These are phyloP conservation scores for Neodiprion virginianus DNA, from an alignment of 1,140 invertebrate species.

Conservation along the genomic window DNA sequence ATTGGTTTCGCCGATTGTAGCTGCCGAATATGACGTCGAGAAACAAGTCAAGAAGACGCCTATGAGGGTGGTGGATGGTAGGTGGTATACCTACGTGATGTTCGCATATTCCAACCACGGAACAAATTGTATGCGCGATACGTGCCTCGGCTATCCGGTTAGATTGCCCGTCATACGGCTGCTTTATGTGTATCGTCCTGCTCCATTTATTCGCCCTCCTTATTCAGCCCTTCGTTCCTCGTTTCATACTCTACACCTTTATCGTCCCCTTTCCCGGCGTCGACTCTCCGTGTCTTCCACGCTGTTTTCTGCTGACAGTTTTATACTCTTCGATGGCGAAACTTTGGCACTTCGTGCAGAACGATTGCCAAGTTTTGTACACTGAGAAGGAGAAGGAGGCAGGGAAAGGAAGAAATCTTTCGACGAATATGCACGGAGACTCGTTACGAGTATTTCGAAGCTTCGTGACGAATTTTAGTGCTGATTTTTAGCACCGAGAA, in stretches of 20 bases:
- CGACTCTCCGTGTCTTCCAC: background rate
- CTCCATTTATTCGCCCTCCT: background rate
- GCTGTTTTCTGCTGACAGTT: background rate
- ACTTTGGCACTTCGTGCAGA: background rate
- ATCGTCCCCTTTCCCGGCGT: too few species aligned
- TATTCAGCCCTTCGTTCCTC: background rate
- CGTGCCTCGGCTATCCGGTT: slow-evolving; percentile 1
- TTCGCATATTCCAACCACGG: slow-evolving; percentile 7
- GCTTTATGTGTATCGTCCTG: background rate
- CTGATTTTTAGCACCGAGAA: too few species aligned
- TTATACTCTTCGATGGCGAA: too few species aligned
- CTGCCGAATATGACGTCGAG: background rate
- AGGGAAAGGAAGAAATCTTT: too few species aligned
- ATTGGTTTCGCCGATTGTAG: background rate
- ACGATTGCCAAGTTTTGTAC: background rate
- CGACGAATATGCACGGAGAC: too few species aligned
- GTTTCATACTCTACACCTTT: background rate
- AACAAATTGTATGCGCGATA: slow-evolving; percentile 5
- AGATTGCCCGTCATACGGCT: background rate
- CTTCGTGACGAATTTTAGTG: too few species aligned
- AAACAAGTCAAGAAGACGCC: background rate
- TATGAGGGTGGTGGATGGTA: background rate
- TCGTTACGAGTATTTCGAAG: too few species aligned
- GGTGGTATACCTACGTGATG: background rate
- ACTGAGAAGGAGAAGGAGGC: too few species aligned